phyloP scores from a whole-genome alignment of 2,888 invertebrate genomes.

The Ochropleura leucogaster region DNA sequence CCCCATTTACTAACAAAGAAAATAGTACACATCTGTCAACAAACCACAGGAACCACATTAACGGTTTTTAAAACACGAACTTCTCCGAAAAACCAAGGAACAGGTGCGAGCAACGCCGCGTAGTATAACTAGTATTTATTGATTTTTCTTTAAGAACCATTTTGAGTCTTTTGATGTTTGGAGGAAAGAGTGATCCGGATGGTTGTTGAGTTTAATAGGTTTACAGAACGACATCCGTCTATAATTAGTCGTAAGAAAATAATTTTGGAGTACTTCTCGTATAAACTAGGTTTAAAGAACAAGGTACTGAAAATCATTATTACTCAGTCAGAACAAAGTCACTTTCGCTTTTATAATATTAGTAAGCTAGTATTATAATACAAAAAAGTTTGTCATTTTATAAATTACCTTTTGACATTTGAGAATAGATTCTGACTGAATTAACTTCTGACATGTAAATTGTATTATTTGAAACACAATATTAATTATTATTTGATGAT shows the following conservation, averaged over 20 bases:
- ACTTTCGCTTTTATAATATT: too few relatives aligned
- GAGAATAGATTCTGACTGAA: too few relatives aligned
- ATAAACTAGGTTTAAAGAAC: not conserved
- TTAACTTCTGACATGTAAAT: too few relatives aligned
- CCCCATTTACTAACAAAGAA: constrained; percentile 10
- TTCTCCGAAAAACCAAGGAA: constrained; percentile 73
- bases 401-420: too few relatives aligned
- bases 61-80: constrained; percentile 41
- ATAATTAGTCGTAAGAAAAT: not conserved
- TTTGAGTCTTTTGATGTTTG: constrained; percentile 66
- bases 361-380: too few relatives aligned
- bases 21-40: constrained; percentile 40
- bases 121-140: constrained; percentile 69
- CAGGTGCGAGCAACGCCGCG: constrained; percentile 76
- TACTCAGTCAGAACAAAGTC: too few relatives aligned
- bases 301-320: not conserved
- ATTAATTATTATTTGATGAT: too few relatives aligned
- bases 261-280: not conserved
- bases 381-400: too few relatives aligned
- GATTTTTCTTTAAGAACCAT: constrained; percentile 61
- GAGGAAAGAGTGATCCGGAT: constrained; percentile 50
- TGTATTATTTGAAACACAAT: too few relatives aligned
- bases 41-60: constrained; percentile 26
- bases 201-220: constrained; percentile 50
- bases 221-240: constrained; percentile 41